These are phyloP conservation scores for Stomatorhinus ivindoensis DNA, from an alignment of 2,113 vertebrate species.

Conservation along the genomic window DNA sequence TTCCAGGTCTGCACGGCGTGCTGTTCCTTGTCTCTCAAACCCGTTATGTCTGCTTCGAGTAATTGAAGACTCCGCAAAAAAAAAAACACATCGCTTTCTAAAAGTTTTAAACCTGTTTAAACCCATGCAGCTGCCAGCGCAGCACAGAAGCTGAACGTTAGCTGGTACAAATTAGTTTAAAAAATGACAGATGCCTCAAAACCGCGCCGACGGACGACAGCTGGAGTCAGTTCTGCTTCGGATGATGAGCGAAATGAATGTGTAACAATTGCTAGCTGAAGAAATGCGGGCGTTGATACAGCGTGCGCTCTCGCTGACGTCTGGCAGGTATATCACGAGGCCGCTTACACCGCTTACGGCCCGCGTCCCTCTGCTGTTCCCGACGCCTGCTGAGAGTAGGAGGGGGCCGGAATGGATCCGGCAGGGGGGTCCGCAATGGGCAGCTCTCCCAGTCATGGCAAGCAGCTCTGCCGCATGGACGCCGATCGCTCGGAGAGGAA, in stretches of 20 bases:
- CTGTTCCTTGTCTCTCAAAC: neutral
- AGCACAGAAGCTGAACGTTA: neutral
- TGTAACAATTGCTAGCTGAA: neutral
- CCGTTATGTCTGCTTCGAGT: neutral
- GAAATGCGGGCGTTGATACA: neutral
- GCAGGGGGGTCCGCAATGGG: neutral
- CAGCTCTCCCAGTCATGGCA: neutral
- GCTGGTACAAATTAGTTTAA: neutral
- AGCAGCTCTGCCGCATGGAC: neutral
- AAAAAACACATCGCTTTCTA: neutral
- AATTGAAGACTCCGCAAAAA: neutral
- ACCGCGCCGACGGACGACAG: neutral
- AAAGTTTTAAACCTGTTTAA: neutral
- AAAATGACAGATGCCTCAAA: neutral
- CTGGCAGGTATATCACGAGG: neutral
- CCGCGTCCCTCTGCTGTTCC: neutral
- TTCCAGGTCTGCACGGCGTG: neutral
- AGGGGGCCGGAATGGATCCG: neutral
- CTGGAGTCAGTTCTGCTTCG: neutral
- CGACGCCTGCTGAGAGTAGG: neutral
- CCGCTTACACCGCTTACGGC: neutral
- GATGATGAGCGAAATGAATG: neutral
- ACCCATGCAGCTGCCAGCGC: neutral
- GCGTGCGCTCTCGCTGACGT: neutral
- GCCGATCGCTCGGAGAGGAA: neutral